phyloP scores from a whole-genome alignment of 1,140 invertebrate genomes.

The Lanistes nyassanus region DNA sequence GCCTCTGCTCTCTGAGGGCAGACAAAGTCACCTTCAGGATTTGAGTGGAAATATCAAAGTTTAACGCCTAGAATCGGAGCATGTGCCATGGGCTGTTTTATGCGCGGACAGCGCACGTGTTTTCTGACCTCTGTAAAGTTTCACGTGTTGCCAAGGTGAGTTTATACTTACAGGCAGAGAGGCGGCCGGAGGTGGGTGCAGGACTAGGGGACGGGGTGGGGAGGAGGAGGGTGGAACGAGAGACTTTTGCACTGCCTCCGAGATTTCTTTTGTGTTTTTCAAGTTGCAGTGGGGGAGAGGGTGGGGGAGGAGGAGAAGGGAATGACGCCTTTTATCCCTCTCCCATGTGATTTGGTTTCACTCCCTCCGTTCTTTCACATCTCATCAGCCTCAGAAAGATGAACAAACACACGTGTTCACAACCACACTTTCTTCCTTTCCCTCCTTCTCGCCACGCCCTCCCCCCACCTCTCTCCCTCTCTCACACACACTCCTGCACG shows the following conservation, averaged over 20 bases:
- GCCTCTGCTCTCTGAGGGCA: background rate
- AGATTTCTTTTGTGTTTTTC: no score
- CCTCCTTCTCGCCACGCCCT: no score
- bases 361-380: no score
- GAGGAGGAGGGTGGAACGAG: background rate
- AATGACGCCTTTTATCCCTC: no score
- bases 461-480: no score
- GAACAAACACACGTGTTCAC: background rate
- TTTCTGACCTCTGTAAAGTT: background rate
- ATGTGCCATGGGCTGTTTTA: background rate
- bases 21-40: slow-evolving; percentile 11
- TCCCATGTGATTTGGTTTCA: no score
- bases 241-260: background rate
- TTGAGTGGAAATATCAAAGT: slow-evolving; percentile 14
- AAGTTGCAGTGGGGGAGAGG: no score
- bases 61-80: slow-evolving; percentile 4
- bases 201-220: background rate
- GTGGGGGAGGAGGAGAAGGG: no score
- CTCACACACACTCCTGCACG: no score
- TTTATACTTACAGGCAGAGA: slow-evolving; percentile 3
- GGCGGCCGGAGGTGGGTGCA: background rate
- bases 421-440: no score
- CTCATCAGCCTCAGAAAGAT: background rate
- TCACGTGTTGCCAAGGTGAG: slow-evolving; percentile 8
- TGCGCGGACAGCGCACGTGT: background rate